phyloP scores from a whole-genome alignment of 2,888 invertebrate species.

The Diogma glabrata region DNA sequence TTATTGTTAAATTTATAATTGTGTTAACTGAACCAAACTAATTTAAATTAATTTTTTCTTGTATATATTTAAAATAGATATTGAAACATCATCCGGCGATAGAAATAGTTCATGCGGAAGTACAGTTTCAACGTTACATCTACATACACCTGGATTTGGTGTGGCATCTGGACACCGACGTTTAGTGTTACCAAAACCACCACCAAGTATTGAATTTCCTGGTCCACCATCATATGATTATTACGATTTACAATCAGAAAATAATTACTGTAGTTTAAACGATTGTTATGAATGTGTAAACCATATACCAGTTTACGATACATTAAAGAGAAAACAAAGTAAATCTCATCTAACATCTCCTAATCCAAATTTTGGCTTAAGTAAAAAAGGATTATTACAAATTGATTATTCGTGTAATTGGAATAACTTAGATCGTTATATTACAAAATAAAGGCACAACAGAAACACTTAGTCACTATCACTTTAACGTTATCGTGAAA shows the following conservation, averaged over 20 bases:
- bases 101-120: constrained; percentile 18
- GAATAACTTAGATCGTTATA: constrained; percentile 67
- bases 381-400: constrained; percentile 65
- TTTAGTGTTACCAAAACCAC: constrained; percentile 28
- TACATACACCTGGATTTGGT: constrained; percentile 26
- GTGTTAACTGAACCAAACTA: background rate
- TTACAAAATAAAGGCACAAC: too few relatives aligned
- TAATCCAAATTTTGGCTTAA: constrained; percentile 50
- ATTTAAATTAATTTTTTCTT: background rate
- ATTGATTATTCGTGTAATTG: constrained; percentile 75
- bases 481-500: too few relatives aligned
- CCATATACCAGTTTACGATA: constrained; percentile 17
- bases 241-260: constrained; percentile 18
- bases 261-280: constrained; percentile 17
- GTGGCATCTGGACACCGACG: constrained; percentile 26
- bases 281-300: constrained; percentile 17
- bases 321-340: constrained; percentile 1
- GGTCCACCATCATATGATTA: constrained; percentile 32
- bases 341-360: background rate
- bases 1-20: background rate
- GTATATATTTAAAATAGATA: too few relatives aligned
- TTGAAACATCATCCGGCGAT: constrained; percentile 19
- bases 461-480: too few relatives aligned
- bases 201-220: constrained; percentile 31
- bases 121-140: constrained; percentile 26